Conservation (phyloP, 2,888 invertebrate species). For the Hydraecia micacea region DNA sequence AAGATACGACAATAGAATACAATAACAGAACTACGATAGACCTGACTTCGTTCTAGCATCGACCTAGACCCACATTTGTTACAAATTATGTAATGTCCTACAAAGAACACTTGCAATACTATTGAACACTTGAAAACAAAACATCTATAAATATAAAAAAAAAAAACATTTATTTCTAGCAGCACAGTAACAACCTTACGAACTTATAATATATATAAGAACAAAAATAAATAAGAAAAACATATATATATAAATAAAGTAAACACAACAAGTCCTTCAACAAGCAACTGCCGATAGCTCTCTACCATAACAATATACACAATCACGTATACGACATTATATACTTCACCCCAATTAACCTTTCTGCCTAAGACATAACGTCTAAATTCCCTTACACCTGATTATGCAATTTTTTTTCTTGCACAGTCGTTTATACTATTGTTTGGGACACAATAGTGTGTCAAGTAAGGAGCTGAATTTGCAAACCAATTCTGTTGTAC, state of each 20-base stretch:
- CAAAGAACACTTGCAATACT: constrained; percentile 7
- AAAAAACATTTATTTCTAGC: no score
- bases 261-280: constrained; percentile 47
- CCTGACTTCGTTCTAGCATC: background rate
- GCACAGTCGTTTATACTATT: constrained; percentile 68
- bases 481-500: constrained; percentile 69
- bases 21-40: background rate
- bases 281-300: constrained; percentile 22
- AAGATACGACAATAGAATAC: background rate
- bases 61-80: constrained; percentile 31
- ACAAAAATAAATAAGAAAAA: no score
- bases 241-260: constrained; percentile 22
- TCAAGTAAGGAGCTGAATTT: constrained; percentile 73
- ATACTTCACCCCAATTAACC: constrained; percentile 19
- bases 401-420: constrained; percentile 60
- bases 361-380: constrained; percentile 40
- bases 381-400: constrained; percentile 49
- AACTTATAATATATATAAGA: no score
- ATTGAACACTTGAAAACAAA: constrained; percentile 18
- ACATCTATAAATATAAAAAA: constrained; percentile 6
- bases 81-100: constrained; percentile 22
- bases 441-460: constrained; percentile 76
- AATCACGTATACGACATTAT: constrained; percentile 20
- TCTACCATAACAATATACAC: constrained; percentile 6
- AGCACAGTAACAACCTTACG: no score